These are phyloP conservation scores for Opisthograptis luteolata DNA, from an alignment of 2,888 invertebrate species.

Conservation along the genomic window DNA sequence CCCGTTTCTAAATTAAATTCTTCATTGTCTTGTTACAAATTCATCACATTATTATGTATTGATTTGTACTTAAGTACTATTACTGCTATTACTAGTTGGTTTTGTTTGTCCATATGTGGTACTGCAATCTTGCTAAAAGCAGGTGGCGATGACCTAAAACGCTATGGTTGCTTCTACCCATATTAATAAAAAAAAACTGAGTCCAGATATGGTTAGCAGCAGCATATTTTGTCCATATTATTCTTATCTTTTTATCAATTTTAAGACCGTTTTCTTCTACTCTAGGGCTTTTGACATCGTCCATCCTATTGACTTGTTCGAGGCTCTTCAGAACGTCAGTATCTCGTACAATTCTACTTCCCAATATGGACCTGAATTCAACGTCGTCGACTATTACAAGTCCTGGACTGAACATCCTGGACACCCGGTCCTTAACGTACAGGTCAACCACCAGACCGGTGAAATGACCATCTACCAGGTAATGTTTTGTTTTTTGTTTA, in stretches of 20 bases:
- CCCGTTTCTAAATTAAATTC: too few relatives aligned
- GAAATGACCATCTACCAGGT: constrained; percentile 75
- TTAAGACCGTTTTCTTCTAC: constrained; percentile 9
- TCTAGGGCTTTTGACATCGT: constrained; percentile 70
- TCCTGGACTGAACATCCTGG: constrained; percentile 85
- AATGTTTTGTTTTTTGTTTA: constrained; percentile 8
- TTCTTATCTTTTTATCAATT: background rate
- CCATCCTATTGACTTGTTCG: constrained; percentile 78
- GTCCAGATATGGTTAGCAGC: too few relatives aligned
- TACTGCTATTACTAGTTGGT: too few relatives aligned
- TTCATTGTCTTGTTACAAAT: too few relatives aligned
- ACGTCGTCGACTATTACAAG: constrained; percentile 67
- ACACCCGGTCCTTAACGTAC: constrained; percentile 84
- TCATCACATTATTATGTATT: too few relatives aligned
- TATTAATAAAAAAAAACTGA: too few relatives aligned
- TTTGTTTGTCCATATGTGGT: too few relatives aligned
- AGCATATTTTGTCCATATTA: too few relatives aligned
- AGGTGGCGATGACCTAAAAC: too few relatives aligned
- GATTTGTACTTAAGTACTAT: too few relatives aligned
- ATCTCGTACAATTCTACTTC: constrained; percentile 49
- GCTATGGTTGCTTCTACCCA: too few relatives aligned
- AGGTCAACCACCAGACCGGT: constrained; percentile 71
- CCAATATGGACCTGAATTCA: constrained; percentile 64
- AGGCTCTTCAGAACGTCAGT: constrained; percentile 65
- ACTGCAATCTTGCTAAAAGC: too few relatives aligned